Evolutionary conservation across 2,797 vertebrate species (phyloP).

Genomic region (Lateolabrax maculatus): DNA sequence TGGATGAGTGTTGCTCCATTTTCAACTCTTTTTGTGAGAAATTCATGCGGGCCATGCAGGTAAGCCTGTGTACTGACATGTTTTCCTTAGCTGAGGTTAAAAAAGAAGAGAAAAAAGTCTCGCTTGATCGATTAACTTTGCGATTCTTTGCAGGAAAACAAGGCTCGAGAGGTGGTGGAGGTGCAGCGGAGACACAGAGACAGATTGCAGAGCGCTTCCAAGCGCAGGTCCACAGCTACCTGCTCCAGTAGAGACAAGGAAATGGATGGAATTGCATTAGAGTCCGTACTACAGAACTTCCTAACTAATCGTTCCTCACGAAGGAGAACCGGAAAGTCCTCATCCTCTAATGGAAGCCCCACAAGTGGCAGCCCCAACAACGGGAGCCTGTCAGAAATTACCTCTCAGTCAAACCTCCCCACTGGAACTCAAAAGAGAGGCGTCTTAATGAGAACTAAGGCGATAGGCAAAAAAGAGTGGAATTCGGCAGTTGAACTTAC

Average conservation of each 20-base stretch:
- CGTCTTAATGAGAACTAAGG: slow-evolving; percentile 16
- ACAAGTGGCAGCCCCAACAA: slow-evolving; percentile 53
- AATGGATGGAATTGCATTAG: slow-evolving; percentile 82
- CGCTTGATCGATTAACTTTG: neutral
- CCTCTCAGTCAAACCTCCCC: slow-evolving; percentile 49
- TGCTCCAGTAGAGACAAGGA: slow-evolving; percentile 87
- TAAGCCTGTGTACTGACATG: slow-evolving; percentile 43
- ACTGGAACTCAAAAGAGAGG: slow-evolving; percentile 15
- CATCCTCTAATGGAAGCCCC: slow-evolving; percentile 62
- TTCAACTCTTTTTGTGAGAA: slow-evolving; percentile 87
- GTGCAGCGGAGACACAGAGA: slow-evolving; percentile 80
- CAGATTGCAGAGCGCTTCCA: slow-evolving; percentile 67
- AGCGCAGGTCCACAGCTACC: slow-evolving; percentile 87
- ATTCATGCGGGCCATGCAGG: slow-evolving; percentile 85
- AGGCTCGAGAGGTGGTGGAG: slow-evolving; percentile 76
- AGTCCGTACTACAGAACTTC: slow-evolving; percentile 81
- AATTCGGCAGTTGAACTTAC: slow-evolving; percentile 69
- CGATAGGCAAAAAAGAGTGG: slow-evolving; percentile 69
- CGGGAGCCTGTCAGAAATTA: slow-evolving; percentile 73
- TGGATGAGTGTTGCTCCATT: slow-evolving; percentile 87
- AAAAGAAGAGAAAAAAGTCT: neutral
- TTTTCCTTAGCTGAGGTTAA: neutral
- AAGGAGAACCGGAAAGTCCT: slow-evolving; percentile 66
- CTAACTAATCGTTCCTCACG: slow-evolving; percentile 58
- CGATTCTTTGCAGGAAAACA: slow-evolving; percentile 81